Percentiles rank a stretch among this genome's conserved stretches.
phyloP scores from a whole-genome alignment of 2,888 invertebrate genomes.

The Tetragonisca angustula region DNA sequence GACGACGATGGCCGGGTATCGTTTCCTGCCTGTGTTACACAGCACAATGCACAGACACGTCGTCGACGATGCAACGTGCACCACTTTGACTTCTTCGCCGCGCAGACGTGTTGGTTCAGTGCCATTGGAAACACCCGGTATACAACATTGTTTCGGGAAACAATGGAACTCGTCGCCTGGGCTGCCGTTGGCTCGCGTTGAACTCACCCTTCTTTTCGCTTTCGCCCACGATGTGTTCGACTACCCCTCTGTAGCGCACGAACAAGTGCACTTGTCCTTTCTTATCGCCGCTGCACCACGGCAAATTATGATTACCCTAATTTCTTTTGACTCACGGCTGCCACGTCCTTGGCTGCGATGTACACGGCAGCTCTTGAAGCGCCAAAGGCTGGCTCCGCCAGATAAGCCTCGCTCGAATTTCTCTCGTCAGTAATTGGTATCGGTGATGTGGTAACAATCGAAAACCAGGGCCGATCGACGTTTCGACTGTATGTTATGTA shows the following conservation, averaged over 20 bases:
- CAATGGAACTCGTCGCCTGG: constrained; percentile 65
- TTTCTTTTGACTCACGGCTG: constrained; percentile 70
- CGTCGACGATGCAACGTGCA: constrained; percentile 27
- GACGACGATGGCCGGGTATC: constrained; percentile 41
- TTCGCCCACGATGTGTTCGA: constrained; percentile 25
- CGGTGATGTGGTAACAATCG: neutral
- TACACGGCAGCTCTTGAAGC: constrained; percentile 29
- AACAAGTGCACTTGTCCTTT: constrained; percentile 74
- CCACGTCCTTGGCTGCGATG: constrained; percentile 61
- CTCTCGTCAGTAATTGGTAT: constrained; percentile 4
- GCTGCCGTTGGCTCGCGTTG: constrained; percentile 20
- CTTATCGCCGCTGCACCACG: constrained; percentile 70
- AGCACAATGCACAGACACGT: constrained; percentile 54
- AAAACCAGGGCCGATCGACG: neutral
- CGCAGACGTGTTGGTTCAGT: constrained; percentile 36
- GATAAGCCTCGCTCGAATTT: constrained; percentile 31
- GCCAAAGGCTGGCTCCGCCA: neutral
- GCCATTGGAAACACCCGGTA: constrained; percentile 68
- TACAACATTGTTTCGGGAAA: constrained; percentile 74
- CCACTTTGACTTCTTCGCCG: constrained; percentile 46
- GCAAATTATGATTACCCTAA: constrained; percentile 77
- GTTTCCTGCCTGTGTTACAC: constrained; percentile 59
- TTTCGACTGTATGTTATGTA: neutral
- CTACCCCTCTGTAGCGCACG: constrained; percentile 37
- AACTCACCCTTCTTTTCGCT: constrained; percentile 14